Percentiles rank a stretch among this genome's conserved stretches.
Evolutionary conservation across 1,140 invertebrate species (phyloP).

Genomic region (Aphidius ervi): DNA sequence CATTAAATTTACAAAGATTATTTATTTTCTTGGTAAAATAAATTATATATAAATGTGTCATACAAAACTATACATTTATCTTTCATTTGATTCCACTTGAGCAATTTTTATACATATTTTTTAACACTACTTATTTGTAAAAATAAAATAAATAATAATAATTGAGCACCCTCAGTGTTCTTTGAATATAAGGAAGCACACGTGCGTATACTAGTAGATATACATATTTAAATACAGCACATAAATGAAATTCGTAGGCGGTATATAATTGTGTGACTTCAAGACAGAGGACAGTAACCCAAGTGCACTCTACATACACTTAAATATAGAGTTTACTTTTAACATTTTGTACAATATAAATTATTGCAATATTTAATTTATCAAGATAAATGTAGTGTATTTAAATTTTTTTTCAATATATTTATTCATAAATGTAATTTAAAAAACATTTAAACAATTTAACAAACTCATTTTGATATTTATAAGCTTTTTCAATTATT

Average conservation of each 20-base stretch:
- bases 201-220: constrained; percentile 7
- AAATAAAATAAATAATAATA: no score
- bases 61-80: no score
- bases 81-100: no score
- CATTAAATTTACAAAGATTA: no score
- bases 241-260: constrained; percentile 25
- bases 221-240: constrained; percentile 13
- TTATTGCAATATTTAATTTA: constrained; percentile 35
- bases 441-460: no score
- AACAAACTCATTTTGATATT: no score
- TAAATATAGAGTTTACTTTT: constrained; percentile 35
- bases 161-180: no score
- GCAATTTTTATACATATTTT: no score
- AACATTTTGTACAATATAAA: constrained; percentile 35
- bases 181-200: background rate
- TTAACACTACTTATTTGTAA: no score
- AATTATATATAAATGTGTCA: no score
- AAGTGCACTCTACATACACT: constrained; percentile 34
- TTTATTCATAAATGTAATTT: background rate
- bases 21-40: no score
- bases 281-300: constrained; percentile 40
- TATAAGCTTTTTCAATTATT: no score
- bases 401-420: background rate
- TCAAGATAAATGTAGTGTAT: background rate
- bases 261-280: constrained; percentile 24